These are phyloP conservation scores for Caenorhabditis remanei DNA, from an alignment of 1,140 invertebrate species.

Conservation along the genomic window DNA sequence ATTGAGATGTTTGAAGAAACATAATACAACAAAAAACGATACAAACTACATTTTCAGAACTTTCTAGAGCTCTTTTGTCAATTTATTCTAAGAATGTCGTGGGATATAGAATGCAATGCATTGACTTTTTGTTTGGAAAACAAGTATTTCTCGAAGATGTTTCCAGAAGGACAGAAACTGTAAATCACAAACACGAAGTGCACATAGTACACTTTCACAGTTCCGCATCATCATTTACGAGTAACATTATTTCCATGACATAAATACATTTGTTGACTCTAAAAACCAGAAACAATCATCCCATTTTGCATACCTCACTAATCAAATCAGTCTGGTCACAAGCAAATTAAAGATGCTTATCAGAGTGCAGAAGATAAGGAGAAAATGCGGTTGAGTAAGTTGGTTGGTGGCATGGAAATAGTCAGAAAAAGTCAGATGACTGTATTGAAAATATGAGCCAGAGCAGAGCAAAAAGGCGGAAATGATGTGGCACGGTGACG, in stretches of 20 bases:
- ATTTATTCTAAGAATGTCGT: too few species aligned
- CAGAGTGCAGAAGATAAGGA: neutral
- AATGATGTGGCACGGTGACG: slow-evolving; percentile 16
- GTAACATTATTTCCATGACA: too few species aligned
- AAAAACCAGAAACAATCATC: neutral
- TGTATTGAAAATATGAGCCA: neutral
- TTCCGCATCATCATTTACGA: too few species aligned
- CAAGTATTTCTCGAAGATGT: neutral
- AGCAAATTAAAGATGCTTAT: slow-evolving; percentile 33
- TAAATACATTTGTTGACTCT: neutral
- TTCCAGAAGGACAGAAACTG: neutral
- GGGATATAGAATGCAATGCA: too few species aligned
- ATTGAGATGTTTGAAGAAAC: slow-evolving; percentile 10
- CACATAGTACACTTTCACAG: too few species aligned
- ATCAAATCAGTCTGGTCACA: slow-evolving; percentile 41
- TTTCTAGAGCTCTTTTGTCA: too few species aligned
- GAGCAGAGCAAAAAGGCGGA: neutral
- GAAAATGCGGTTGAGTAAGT: neutral
- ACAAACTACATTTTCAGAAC: slow-evolving; percentile 10
- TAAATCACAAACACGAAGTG: neutral
- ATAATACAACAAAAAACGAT: neutral
- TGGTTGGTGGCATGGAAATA: neutral
- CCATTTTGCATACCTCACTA: slow-evolving; percentile 19
- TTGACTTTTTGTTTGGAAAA: too few species aligned
- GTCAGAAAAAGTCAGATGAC: slow-evolving; percentile 16